Percentiles rank a stretch among this genome's conserved stretches.
Conservation (phyloP, 2,113 vertebrate species). For the Colinus virginianus region DNA sequence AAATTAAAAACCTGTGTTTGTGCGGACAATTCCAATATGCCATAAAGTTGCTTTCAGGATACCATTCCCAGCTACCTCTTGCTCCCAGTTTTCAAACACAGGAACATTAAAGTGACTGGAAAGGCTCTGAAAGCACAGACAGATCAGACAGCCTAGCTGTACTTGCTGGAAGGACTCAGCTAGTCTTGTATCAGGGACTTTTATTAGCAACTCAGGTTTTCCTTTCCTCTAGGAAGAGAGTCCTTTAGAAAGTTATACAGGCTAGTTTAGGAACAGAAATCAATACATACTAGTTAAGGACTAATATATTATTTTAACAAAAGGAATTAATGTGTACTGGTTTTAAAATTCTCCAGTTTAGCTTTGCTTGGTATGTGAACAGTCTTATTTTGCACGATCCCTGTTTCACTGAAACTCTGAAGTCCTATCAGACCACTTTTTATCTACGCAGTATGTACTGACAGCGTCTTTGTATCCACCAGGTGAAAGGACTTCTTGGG, state of each 20-base stretch:
- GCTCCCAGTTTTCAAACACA: fast-evolving
- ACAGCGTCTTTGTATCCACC: too few relatives aligned
- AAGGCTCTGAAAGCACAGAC: not conserved
- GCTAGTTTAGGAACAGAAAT: too few relatives aligned
- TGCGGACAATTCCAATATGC: not conserved
- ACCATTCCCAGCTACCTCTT: not conserved
- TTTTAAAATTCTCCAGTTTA: too few relatives aligned
- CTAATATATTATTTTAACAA: too few relatives aligned
- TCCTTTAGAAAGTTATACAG: not conserved
- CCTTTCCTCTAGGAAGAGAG: not conserved
- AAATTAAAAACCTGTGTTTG: not conserved
- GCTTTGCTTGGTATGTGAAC: too few relatives aligned
- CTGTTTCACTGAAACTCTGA: too few relatives aligned
- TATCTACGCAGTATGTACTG: too few relatives aligned
- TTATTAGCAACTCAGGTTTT: not conserved
- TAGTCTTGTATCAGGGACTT: not conserved
- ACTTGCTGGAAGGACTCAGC: not conserved
- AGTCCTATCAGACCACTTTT: too few relatives aligned
- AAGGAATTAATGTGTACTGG: too few relatives aligned
- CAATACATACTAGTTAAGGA: too few relatives aligned
- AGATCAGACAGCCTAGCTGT: not conserved
- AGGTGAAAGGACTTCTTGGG: too few relatives aligned
- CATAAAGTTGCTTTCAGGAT: not conserved
- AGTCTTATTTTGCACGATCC: too few relatives aligned
- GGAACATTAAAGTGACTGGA: not conserved